Percentiles rank a stretch among this genome's conserved stretches.
Conservation (phyloP, 2,888 invertebrate species). For the Drosophila histrio region DNA sequence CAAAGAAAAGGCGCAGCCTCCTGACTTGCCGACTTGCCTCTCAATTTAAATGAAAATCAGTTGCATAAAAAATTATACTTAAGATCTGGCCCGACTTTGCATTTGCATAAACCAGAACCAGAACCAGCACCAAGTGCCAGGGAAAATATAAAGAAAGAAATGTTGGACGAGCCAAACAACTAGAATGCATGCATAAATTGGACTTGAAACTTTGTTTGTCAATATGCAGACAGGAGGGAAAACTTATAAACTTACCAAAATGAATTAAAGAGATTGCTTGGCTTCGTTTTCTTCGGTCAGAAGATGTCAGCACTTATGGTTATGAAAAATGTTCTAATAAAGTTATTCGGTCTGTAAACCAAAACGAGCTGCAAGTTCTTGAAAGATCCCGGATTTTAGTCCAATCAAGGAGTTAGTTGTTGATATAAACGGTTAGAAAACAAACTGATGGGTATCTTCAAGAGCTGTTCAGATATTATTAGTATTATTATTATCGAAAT, state of each 20-base stretch:
- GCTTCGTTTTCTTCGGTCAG: constrained; percentile 12
- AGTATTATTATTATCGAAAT: too few species aligned
- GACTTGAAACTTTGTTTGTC: constrained; percentile 62
- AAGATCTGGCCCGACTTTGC: constrained; percentile 43
- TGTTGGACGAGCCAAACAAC: constrained; percentile 39
- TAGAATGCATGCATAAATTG: constrained; percentile 59
- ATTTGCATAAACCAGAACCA: constrained; percentile 57
- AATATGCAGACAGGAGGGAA: constrained; percentile 44
- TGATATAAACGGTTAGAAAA: not conserved
- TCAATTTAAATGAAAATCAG: constrained; percentile 78
- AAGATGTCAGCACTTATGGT: constrained; percentile 14
- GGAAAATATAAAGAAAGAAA: not conserved
- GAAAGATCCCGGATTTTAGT: not conserved
- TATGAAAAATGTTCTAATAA: constrained; percentile 15
- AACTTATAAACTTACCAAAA: constrained; percentile 49
- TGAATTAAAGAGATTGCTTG: constrained; percentile 57
- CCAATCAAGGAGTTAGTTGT: not conserved
- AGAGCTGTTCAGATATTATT: not conserved
- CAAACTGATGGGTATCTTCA: not conserved
- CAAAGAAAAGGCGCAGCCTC: constrained; percentile 47
- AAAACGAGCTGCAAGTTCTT: constrained; percentile 6
- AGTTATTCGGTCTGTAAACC: constrained; percentile 9
- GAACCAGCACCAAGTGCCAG: constrained; percentile 9
- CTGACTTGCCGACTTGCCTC: constrained; percentile 51
- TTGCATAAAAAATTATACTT: constrained; percentile 59